Percentiles rank a stretch among this genome's conserved stretches.
These are phyloP conservation scores for Hoplostethus atlanticus DNA, from an alignment of 2,797 vertebrate species.

Conservation along the genomic window DNA sequence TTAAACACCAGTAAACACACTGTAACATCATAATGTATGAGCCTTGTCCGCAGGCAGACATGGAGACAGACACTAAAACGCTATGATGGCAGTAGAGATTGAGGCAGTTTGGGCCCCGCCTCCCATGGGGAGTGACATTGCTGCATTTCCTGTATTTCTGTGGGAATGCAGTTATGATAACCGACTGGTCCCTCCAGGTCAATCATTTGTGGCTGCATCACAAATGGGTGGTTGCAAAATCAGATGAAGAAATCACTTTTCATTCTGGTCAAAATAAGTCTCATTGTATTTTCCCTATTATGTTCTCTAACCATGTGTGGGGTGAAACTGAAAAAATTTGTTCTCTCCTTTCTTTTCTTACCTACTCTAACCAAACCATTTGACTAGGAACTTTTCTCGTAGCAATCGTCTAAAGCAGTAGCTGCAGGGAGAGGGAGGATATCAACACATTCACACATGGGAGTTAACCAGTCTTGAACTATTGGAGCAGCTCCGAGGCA, in stretches of 20 bases:
- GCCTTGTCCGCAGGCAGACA: background rate
- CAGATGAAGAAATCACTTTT: background rate
- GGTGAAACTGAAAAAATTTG: background rate
- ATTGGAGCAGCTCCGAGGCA: background rate
- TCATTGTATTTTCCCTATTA: slow-evolving; percentile 18
- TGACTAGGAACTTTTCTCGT: too few relatives aligned
- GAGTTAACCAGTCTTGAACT: slow-evolving; percentile 3
- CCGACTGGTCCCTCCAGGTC: slow-evolving; percentile 66
- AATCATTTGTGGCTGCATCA: slow-evolving; percentile 43
- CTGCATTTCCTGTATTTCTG: slow-evolving; percentile 53
- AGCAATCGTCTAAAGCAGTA: background rate
- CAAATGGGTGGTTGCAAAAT: slow-evolving; percentile 40
- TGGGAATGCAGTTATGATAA: slow-evolving; percentile 58
- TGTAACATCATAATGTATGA: slow-evolving; percentile 2
- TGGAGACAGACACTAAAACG: slow-evolving; percentile 4
- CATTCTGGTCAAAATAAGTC: background rate
- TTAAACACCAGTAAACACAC: background rate
- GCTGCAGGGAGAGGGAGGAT: background rate
- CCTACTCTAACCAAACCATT: background rate
- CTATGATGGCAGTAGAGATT: background rate
- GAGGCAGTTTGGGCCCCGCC: slow-evolving; percentile 31
- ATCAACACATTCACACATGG: background rate
- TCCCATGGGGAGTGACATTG: slow-evolving; percentile 22
- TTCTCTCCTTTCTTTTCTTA: background rate
- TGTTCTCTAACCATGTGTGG: background rate